Conservation (phyloP, 1,140 invertebrate genomes). For the Leptinotarsa lineolata region DNA sequence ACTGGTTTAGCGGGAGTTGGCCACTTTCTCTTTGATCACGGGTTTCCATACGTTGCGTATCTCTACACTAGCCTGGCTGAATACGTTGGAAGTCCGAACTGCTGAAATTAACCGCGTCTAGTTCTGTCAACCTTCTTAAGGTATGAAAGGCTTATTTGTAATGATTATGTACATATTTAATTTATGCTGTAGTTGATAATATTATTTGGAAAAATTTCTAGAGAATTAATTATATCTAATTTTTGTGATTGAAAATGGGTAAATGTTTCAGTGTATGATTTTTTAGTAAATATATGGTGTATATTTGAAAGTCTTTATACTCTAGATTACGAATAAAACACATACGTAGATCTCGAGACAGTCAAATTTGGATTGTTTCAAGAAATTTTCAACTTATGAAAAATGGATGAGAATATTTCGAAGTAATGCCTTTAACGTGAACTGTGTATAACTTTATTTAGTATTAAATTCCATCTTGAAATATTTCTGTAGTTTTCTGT, state of each 20-base stretch:
- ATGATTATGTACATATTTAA: conserved; percentile 23
- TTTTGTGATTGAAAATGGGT: conserved; percentile 15
- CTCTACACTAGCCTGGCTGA: too few species aligned
- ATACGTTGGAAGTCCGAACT: too few species aligned
- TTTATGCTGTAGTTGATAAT: conserved; percentile 18
- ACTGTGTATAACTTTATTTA: too few species aligned
- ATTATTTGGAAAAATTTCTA: not conserved
- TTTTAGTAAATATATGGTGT: conserved; percentile 19
- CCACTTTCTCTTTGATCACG: too few species aligned
- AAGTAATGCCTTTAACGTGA: too few species aligned
- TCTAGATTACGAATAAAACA: not conserved
- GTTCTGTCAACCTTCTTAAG: conserved; percentile 51
- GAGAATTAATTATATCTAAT: conserved; percentile 20
- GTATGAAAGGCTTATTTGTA: conserved; percentile 28
- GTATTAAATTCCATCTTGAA: too few species aligned
- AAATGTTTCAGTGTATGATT: conserved; percentile 18
- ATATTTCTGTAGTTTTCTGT: too few species aligned
- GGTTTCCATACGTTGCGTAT: too few species aligned
- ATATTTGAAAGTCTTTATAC: conserved; percentile 5
- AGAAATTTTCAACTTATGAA: too few species aligned
- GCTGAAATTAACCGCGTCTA: conserved; percentile 53
- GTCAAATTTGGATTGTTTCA: too few species aligned
- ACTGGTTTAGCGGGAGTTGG: too few species aligned
- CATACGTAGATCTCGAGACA: not conserved
- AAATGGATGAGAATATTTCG: too few species aligned